Conservation (phyloP, 2,113 vertebrate species). For the Dromiciops gliroides region DNA sequence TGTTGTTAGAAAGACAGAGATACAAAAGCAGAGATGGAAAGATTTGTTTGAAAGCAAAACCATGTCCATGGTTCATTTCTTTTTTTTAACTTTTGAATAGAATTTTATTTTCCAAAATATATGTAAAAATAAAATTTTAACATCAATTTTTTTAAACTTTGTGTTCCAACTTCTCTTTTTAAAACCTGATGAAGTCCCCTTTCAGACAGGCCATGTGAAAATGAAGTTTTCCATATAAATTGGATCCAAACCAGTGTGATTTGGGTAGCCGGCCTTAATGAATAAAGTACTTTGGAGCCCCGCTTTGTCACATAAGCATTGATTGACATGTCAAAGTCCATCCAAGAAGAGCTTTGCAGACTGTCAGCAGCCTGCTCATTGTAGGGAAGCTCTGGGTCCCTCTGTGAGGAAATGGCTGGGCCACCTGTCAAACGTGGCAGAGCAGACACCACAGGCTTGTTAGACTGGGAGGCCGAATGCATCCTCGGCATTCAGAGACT, state of each 20-base stretch:
- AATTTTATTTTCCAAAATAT: too few relatives aligned
- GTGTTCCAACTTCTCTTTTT: too few relatives aligned
- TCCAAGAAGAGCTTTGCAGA: conserved; percentile 62
- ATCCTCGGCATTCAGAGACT: not conserved
- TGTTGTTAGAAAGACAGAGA: not conserved
- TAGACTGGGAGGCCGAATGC: not conserved
- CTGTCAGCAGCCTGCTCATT: conserved; percentile 13
- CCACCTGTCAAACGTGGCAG: not conserved
- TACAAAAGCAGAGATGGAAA: not conserved
- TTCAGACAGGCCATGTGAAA: conserved; percentile 16
- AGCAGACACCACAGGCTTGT: not conserved
- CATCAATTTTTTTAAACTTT: too few relatives aligned
- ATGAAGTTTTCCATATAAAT: not conserved
- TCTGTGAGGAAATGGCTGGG: not conserved
- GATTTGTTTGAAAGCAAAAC: conserved; percentile 18
- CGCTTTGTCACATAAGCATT: not conserved
- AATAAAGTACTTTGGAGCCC: conserved; percentile 17
- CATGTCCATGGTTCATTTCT: not conserved
- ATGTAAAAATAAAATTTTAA: too few relatives aligned
- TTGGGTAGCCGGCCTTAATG: conserved; percentile 21
- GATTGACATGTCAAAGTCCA: conserved; percentile 69
- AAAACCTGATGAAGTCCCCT: not conserved
- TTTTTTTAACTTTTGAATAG: too few relatives aligned
- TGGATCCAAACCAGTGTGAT: conserved; percentile 9
- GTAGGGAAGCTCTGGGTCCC: not conserved